Evolutionary conservation across 2,888 invertebrate genomes (phyloP).

Genomic region (Pyrochroa serraticornis): DNA sequence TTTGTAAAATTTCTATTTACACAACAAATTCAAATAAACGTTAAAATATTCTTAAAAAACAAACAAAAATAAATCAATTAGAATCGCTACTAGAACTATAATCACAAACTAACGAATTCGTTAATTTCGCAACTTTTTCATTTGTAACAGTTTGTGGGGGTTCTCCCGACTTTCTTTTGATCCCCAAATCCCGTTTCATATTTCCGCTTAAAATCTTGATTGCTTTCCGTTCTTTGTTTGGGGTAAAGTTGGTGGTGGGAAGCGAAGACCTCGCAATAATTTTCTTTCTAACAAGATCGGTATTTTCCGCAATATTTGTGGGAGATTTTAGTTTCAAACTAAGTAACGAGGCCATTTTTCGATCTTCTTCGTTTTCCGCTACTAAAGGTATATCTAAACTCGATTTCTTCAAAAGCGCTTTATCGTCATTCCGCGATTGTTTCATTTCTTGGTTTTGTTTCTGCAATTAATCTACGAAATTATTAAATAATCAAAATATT

Average conservation of each 20-base stretch:
- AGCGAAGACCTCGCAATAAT: conserved; percentile 52
- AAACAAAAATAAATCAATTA: conserved; percentile 30
- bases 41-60: not conserved
- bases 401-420: conserved; percentile 72
- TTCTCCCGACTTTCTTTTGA: conserved; percentile 34
- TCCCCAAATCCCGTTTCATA: conserved; percentile 39
- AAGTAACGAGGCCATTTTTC: conserved; percentile 77
- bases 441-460: conserved; percentile 77
- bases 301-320: conserved; percentile 65
- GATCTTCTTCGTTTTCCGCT: conserved; percentile 81
- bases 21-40: not conserved
- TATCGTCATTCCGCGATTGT: conserved; percentile 72
- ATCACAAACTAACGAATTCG: conserved; percentile 46
- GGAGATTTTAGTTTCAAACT: conserved; percentile 69
- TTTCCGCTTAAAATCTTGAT: conserved; percentile 44
- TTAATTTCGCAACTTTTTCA: conserved; percentile 13
- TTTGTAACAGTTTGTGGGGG: not conserved
- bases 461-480: conserved; percentile 55
- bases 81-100: conserved; percentile 49
- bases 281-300: conserved; percentile 46
- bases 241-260: conserved; percentile 50
- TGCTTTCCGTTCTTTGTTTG: conserved; percentile 51
- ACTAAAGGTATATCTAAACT: conserved; percentile 79
- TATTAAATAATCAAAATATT: conserved; percentile 13
- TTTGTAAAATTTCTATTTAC: not conserved